Base-by-base conservation (phyloP, 2,797 vertebrate species). In the Chelon labrosus region DNA sequence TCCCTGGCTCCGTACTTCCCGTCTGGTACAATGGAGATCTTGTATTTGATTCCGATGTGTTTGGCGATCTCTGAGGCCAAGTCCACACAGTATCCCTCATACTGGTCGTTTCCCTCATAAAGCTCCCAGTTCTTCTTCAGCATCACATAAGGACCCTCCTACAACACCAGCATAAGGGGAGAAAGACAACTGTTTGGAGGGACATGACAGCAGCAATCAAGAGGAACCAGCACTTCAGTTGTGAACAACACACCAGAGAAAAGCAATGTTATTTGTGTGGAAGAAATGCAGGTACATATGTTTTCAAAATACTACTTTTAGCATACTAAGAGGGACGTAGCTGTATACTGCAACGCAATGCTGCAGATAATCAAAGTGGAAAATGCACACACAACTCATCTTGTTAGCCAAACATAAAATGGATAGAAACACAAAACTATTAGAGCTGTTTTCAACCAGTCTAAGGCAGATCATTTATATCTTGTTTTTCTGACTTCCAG, bases 131-230 rank as follows among this genome's bases (percentile, higher is more conserved):
- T 99, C 95, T 99, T 99, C 96, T 99, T 99, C 92, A 97, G 96
- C 98, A 99, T 99, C 93, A 99, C 98, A 80, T 99, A 99, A 55
- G 98, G 98, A 77, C 97, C 97, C 94, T 99, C 98, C 98, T 99
- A 95, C 91, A 97, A 94, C 84, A 75, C 41, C 72, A 79, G 81
- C 77, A 91, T 46, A 84, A 70, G 57, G 68, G 79, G 55, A 90
- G 60, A 91, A 80, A 90, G 61, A 91, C 79, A 88, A 16, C 75
- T 89, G 88, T 91, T 93, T 92, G 90, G 85, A 91, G 63, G 73
- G 84, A 83, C 70, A 80, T 81, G 64, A 69, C 47, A 61, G 73
- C 64, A 65, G 49, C 0, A 0, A 62, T 70, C 38, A 59, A 51
- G 20, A 60, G 16, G 35, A 65, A 42, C 7, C 44, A 63, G 57